Conservation (phyloP, 1,140 invertebrate genomes). For the Eubasilissa regina region DNA sequence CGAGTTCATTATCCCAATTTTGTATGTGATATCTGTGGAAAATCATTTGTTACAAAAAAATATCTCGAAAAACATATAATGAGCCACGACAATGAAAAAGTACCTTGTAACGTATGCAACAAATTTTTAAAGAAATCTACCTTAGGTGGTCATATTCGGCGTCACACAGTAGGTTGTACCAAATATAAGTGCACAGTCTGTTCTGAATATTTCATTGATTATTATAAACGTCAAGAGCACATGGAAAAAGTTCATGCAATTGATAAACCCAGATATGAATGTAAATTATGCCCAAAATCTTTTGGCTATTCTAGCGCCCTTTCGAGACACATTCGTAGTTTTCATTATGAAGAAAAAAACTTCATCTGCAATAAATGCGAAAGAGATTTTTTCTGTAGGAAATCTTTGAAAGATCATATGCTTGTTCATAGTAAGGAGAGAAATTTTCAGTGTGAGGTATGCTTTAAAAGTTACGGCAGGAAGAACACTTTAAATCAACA, state of each 20-base stretch:
- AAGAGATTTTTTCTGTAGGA: slow-evolving; percentile 64
- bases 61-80: slow-evolving; percentile 47
- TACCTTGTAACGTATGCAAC: slow-evolving; percentile 52
- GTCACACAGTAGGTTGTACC: slow-evolving; percentile 59
- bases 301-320: slow-evolving; percentile 64
- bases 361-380: slow-evolving; percentile 67
- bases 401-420: slow-evolving; percentile 68
- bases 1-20: slow-evolving; percentile 61
- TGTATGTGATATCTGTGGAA: slow-evolving; percentile 61
- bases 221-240: slow-evolving; percentile 69
- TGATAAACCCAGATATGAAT: slow-evolving; percentile 62
- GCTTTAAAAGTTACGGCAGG: slow-evolving; percentile 67
- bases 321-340: slow-evolving; percentile 63
- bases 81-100: slow-evolving; percentile 48
- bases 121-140: slow-evolving; percentile 55
- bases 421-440: slow-evolving; percentile 71
- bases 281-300: slow-evolving; percentile 65
- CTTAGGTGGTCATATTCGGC: slow-evolving; percentile 49
- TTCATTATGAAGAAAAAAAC: slow-evolving; percentile 65
- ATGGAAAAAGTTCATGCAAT: slow-evolving; percentile 65
- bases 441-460: slow-evolving; percentile 72
- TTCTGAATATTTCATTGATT: slow-evolving; percentile 68
- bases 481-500: slow-evolving; percentile 79
- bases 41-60: slow-evolving; percentile 61
- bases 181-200: slow-evolving; percentile 69